phyloP scores from a whole-genome alignment of 2,113 vertebrate species.

The Dicentrarchus labrax region DNA sequence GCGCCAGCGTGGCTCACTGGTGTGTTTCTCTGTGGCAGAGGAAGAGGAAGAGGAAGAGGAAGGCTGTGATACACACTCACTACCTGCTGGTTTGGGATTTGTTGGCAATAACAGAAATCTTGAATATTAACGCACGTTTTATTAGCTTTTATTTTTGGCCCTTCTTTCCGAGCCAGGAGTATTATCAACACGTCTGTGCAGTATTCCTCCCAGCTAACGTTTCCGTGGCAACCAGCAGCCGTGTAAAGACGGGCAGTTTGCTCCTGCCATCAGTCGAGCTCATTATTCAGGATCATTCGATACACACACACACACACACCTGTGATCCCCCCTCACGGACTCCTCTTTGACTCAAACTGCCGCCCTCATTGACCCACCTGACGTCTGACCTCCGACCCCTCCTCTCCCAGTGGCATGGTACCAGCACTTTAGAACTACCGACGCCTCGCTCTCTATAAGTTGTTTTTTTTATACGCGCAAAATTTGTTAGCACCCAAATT shows the following conservation, averaged over 20 bases:
- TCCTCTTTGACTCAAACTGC: slow-evolving; percentile 6
- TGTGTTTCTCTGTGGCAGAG: too few species aligned
- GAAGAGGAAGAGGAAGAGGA: too few species aligned
- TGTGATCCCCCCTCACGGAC: neutral
- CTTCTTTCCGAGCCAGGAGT: neutral
- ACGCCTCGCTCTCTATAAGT: neutral
- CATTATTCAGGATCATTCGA: neutral
- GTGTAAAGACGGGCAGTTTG: neutral
- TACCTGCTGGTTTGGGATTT: too few species aligned
- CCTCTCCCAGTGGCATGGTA: neutral
- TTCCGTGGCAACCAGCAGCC: neutral
- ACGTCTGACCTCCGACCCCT: neutral
- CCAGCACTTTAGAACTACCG: slow-evolving; percentile 1
- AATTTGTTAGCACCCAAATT: neutral
- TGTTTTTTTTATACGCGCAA: too few species aligned
- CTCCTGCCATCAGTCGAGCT: neutral
- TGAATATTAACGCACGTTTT: too few species aligned
- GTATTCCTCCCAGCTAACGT: neutral
- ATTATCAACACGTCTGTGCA: neutral
- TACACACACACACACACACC: slow-evolving; percentile 22
- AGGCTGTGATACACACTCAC: too few species aligned
- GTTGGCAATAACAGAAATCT: too few species aligned
- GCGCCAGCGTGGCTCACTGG: too few species aligned
- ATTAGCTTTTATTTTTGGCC: too few species aligned
- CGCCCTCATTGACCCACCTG: neutral